phyloP scores from a whole-genome alignment of 2,797 vertebrate genomes.

The Anguilla megastoma region DNA sequence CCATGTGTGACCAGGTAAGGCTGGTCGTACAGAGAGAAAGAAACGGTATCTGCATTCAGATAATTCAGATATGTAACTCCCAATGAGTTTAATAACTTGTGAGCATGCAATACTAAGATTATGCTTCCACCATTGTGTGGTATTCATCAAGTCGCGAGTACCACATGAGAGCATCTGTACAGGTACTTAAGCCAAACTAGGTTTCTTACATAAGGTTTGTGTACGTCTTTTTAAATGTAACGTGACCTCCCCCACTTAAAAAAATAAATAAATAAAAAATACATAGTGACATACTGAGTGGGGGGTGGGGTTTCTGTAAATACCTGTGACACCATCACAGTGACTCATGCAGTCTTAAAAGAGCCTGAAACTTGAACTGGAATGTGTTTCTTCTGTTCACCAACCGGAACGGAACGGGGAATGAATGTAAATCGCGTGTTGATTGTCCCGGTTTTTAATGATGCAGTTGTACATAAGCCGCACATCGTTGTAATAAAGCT shows the following conservation, averaged over 20 bases:
- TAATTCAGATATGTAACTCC: not conserved
- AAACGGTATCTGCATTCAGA: not conserved
- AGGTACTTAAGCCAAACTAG: not conserved
- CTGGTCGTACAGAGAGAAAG: not conserved
- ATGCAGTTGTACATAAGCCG: conserved; percentile 34
- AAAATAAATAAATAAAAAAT: too few relatives aligned
- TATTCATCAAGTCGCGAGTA: not conserved
- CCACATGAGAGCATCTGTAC: not conserved
- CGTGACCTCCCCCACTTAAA: not conserved
- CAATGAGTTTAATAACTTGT: not conserved
- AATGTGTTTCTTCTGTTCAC: conserved; percentile 31
- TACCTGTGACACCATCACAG: not conserved
- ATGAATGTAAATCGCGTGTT: conserved; percentile 22
- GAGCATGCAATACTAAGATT: not conserved
- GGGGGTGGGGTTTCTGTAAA: not conserved
- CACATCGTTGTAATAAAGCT: conserved; percentile 34
- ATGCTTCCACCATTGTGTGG: not conserved
- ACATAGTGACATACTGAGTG: not conserved
- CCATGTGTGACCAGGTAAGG: not conserved
- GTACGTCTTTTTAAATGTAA: not conserved
- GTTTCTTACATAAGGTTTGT: not conserved
- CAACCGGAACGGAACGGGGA: not conserved
- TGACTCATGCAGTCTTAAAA: conserved; percentile 8
- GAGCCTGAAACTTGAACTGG: conserved; percentile 29
- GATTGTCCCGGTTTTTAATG: conserved; percentile 29